Evolutionary conservation across 2,888 invertebrate species (phyloP).

Genomic region (Oxystoma pomonae): DNA sequence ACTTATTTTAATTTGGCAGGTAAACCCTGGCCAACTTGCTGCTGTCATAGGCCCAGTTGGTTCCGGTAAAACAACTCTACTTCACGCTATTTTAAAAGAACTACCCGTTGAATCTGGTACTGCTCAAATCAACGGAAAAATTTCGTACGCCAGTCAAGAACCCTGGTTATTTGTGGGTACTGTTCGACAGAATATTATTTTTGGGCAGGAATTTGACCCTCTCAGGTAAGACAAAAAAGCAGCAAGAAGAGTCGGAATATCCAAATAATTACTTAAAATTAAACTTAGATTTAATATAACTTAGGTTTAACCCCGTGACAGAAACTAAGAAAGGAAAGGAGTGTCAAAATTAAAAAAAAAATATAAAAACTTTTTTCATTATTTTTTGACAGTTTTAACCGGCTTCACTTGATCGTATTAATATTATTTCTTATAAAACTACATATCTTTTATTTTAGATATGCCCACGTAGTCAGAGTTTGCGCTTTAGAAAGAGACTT

Average conservation of each 20-base stretch:
- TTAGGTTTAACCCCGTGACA: too few species aligned
- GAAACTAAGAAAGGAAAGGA: too few species aligned
- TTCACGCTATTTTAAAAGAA: conserved; percentile 63
- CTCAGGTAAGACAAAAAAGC: conserved; percentile 43
- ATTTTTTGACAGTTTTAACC: too few species aligned
- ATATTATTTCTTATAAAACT: too few species aligned
- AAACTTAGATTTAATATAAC: too few species aligned
- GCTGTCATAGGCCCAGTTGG: conserved; percentile 60
- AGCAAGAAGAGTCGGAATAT: too few species aligned
- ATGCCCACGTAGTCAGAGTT: conserved; percentile 61
- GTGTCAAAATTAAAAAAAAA: too few species aligned
- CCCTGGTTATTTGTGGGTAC: conserved; percentile 80
- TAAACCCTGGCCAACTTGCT: conserved; percentile 56
- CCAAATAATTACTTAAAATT: too few species aligned
- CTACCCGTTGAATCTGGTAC: conserved; percentile 61
- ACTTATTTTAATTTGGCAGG: conserved; percentile 59
- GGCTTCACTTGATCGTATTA: too few species aligned
- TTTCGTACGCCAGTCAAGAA: conserved; percentile 78
- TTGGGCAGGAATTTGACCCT: conserved; percentile 71
- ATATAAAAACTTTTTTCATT: too few species aligned
- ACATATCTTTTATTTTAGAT: conserved; percentile 43
- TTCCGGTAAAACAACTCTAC: conserved; percentile 55
- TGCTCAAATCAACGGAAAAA: conserved; percentile 61
- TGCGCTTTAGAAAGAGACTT: conserved; percentile 72
- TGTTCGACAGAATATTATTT: conserved; percentile 87